Base-by-base conservation (phyloP, 2,888 invertebrate genomes). In the Cremastinae sp. region DNA sequence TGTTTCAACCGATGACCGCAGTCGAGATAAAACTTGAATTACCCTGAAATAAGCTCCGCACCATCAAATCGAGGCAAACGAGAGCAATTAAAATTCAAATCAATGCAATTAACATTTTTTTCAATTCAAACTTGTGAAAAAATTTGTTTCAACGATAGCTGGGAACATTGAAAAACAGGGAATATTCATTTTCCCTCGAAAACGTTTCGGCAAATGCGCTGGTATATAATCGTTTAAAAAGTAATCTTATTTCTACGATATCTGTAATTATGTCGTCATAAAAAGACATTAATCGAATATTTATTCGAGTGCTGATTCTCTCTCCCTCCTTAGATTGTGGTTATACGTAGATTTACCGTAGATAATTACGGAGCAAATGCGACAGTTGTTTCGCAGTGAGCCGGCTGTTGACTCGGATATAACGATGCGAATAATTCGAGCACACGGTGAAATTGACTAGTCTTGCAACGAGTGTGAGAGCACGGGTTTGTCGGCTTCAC, bases 401-500 rank as follows among this genome's bases (percentile, higher is more conserved):
- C 18, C 47, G 45, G 20, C 20, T 72, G 65, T 65, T 43, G 56
- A 65, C 47, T 45, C 61, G 49, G 53, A 55, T 45, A 22, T 58
- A 28, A 43, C 41, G 28, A 35, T 18, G 4, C 35, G 18, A 28
- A 18, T 10, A 18, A 28, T 45, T 12, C 55, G 28, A 28, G 28
- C 28, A 5, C 14, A 51, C 72, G 43, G 16, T 72, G 51, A 51
- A 72, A 51, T 12, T 58, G 56, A 72, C 65, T 51, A 58, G 58
- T 43, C 39, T 43, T 2, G 18, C 37, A 14, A 16, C 55, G 14
- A 55, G 16, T 5, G 12, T 20, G 3, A 10, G 22, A 22, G 22
- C 12, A 39, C 14, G 2, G 55, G 41, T 43, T 39, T 35, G 61
- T 37, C 43, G 43, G 70, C 39, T 55, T 47, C 55, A 55, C 16